phyloP scores from a whole-genome alignment of 2,888 invertebrate species.

The Drosophila macrospina region DNA sequence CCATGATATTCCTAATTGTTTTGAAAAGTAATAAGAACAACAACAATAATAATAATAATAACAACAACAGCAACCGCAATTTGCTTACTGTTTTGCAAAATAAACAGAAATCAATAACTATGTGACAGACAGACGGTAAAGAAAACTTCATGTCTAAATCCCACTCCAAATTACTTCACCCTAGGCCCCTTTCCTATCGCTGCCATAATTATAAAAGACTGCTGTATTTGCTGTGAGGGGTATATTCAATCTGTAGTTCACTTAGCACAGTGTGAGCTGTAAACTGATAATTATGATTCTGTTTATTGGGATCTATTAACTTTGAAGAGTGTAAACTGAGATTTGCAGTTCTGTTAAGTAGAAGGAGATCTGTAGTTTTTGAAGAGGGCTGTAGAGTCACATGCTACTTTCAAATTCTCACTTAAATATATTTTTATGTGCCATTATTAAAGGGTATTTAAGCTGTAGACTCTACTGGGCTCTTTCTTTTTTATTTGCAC shows the following conservation, averaged over 20 bases:
- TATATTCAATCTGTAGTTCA: slow-evolving; percentile 11
- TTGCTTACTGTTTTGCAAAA: slow-evolving; percentile 49
- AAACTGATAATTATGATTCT: background rate
- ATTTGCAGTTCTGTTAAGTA: background rate
- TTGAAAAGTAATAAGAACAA: slow-evolving; percentile 12
- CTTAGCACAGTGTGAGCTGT: background rate
- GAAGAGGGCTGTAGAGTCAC: no score
- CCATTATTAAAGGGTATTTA: slow-evolving; percentile 15
- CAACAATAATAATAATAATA: slow-evolving; percentile 6
- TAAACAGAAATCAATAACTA: slow-evolving; percentile 67
- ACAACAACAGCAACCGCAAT: slow-evolving; percentile 7
- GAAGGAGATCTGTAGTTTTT: background rate
- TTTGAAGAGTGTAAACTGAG: background rate
- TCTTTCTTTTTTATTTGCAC: slow-evolving; percentile 59
- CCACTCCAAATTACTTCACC: slow-evolving; percentile 9
- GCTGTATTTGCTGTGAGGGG: background rate
- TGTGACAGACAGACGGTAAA: slow-evolving; percentile 37
- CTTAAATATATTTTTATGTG: background rate
- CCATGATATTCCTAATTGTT: slow-evolving; percentile 41
- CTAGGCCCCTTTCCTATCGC: background rate
- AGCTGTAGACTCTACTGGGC: slow-evolving; percentile 5
- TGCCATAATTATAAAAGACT: slow-evolving; percentile 66
- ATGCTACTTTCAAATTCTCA: no score
- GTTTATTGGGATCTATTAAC: background rate
- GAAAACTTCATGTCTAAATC: slow-evolving; percentile 36